Conservation (phyloP, 2,888 invertebrate genomes). For the Cistogaster globosa region DNA sequence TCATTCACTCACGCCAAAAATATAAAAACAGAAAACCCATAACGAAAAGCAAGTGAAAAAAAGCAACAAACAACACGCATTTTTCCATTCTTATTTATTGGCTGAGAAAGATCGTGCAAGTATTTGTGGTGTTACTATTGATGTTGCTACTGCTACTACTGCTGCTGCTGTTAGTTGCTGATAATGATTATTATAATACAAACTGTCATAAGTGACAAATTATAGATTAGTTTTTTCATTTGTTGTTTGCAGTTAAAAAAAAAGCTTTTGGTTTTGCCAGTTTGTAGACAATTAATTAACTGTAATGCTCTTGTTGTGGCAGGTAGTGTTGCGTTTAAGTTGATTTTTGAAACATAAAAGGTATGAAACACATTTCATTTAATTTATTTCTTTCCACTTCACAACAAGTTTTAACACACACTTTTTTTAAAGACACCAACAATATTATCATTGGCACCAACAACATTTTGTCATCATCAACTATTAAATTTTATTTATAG, state of each 20-base stretch:
- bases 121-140: not conserved
- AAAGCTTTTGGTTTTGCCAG: slow-evolving; percentile 41
- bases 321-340: slow-evolving; percentile 21
- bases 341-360: slow-evolving; percentile 50
- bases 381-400: slow-evolving; percentile 38
- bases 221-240: slow-evolving; percentile 57
- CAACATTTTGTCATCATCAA: slow-evolving; percentile 38
- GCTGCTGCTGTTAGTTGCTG: slow-evolving; percentile 3
- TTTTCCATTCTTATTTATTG: slow-evolving; percentile 48
- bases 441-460: slow-evolving; percentile 12
- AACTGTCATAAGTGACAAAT: slow-evolving; percentile 69
- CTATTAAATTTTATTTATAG: slow-evolving; percentile 6
- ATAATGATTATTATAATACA: slow-evolving; percentile 65
- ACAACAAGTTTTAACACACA: slow-evolving; percentile 36
- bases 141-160: not conserved
- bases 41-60: not conserved
- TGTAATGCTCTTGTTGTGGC: slow-evolving; percentile 52
- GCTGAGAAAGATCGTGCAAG: slow-evolving; percentile 27
- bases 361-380: slow-evolving; percentile 35
- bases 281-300: slow-evolving; percentile 64
- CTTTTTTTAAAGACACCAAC: too few relatives aligned
- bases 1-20: slow-evolving; percentile 36
- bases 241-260: not conserved
- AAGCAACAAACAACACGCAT: slow-evolving; percentile 29
- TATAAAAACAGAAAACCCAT: not conserved